Evolutionary conservation across 2,113 vertebrate species (phyloP), one percentile per base, ranked within the genome.

Genomic region (Illadopsis cleaveri): DNA sequence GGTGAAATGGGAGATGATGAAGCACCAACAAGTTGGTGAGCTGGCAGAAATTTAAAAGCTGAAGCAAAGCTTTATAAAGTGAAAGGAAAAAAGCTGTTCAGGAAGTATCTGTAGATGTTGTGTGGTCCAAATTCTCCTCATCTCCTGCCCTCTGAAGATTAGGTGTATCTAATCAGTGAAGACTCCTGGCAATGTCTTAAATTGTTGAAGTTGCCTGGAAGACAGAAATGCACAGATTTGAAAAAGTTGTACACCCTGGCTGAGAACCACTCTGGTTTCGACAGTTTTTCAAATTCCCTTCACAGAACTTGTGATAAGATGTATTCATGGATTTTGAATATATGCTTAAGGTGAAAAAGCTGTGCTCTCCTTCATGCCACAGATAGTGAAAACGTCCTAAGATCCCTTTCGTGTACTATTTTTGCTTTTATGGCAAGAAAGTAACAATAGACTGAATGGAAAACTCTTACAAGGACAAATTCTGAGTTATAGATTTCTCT

Each of bases 1-100:
- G 99, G 99, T 76, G 99, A 99, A 97, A 99, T 99, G 99, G 99
- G 99, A 86, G 99, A 99, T 91, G 99, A 99, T 85, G 99, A 99
- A 87, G 98, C 98, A 38, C 99, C 99, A 30, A 98, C 99, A 45
- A 99, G 98, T 8, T 99, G 99, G 99, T 99, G 80, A 98, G 98
- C 64, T 82, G 93, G 30, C 23, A 69, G 30, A 62, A 51, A 13
- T 71, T 86, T 89, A 38, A 78, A 44, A 60, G 58, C 70, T 72
- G n/a, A 71, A 69, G 31, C 17, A 54, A 23, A 69, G 27, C 30
- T 57, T 82, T 58, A 6, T 58, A 14, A 73, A 56, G 24, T 73
- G 11, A 82, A 82, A 64, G 8, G 15, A 38, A 73, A 53, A 44
- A 31, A 38, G 4, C 23, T 69, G 3, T 70, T 83, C 50, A 11